These are phyloP conservation scores for Melanerpes formicivorus DNA, from an alignment of 2,113 vertebrate genomes.

Conservation along the genomic window DNA sequence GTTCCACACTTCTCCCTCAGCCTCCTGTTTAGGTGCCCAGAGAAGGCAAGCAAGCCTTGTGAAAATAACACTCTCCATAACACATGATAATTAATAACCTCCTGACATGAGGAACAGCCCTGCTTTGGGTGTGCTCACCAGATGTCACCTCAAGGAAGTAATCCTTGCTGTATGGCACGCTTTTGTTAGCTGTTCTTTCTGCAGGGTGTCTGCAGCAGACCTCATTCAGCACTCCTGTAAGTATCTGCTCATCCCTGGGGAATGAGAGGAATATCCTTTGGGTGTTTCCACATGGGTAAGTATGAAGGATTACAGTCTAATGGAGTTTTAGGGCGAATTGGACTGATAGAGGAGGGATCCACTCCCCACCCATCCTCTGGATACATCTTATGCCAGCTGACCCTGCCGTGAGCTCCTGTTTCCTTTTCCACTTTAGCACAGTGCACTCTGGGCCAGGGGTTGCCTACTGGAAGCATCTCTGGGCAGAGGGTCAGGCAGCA, in stretches of 20 bases:
- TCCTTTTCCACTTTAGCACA: neutral
- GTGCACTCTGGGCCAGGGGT: neutral
- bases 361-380: neutral
- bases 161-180: neutral
- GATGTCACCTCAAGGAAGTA: neutral
- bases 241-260: slow-evolving; percentile 14
- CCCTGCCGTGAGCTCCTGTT: fast-evolving
- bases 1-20: neutral
- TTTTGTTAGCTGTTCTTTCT: neutral
- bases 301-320: slow-evolving; percentile 28
- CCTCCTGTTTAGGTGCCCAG: neutral
- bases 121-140: neutral
- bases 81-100: neutral
- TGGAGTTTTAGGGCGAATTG: neutral
- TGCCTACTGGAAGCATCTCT: neutral
- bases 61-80: neutral
- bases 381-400: neutral
- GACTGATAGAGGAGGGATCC: neutral
- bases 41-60: neutral
- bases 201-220: neutral
- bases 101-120: neutral
- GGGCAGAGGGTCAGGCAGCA: neutral
- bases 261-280: neutral
- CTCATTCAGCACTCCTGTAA: neutral
- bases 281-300: slow-evolving; percentile 18